Percentiles rank a stretch among this genome's conserved stretches.
Conservation (phyloP, 2,888 invertebrate species). For the Asteroscopus sphinx region DNA sequence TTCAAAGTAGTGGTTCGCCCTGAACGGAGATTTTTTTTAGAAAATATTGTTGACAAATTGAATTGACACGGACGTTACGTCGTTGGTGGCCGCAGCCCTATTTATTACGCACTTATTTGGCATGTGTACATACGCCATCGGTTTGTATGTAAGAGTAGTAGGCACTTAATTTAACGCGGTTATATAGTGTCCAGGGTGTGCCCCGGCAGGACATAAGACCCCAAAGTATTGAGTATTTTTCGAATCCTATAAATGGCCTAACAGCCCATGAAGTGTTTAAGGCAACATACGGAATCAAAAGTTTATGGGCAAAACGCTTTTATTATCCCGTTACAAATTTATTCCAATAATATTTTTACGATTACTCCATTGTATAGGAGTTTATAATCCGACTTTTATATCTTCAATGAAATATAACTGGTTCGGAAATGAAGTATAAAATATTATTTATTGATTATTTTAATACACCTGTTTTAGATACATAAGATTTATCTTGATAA, state of each 20-base stretch:
- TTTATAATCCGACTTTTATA: constrained; percentile 52
- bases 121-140: too few species aligned
- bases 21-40: too few species aligned
- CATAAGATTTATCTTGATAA: neutral
- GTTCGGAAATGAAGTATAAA: constrained; percentile 34
- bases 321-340: constrained; percentile 51
- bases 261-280: constrained; percentile 10
- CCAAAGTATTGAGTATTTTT: too few species aligned
- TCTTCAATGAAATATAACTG: constrained; percentile 45
- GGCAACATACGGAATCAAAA: constrained; percentile 20
- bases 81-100: too few species aligned
- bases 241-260: neutral
- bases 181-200: too few species aligned
- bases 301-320: constrained; percentile 47
- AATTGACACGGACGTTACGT: too few species aligned
- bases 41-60: too few species aligned
- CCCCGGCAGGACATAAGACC: too few species aligned
- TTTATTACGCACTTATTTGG: too few species aligned
- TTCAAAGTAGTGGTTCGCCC: too few species aligned
- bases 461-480: constrained; percentile 24
- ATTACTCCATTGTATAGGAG: constrained; percentile 43
- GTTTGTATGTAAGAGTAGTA: too few species aligned
- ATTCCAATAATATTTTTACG: constrained; percentile 59
- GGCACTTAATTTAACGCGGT: too few species aligned
- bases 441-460: constrained; percentile 36